Evolutionary conservation across 2,888 invertebrate species (phyloP).

Genomic region (Tetanocera ferruginea): DNA sequence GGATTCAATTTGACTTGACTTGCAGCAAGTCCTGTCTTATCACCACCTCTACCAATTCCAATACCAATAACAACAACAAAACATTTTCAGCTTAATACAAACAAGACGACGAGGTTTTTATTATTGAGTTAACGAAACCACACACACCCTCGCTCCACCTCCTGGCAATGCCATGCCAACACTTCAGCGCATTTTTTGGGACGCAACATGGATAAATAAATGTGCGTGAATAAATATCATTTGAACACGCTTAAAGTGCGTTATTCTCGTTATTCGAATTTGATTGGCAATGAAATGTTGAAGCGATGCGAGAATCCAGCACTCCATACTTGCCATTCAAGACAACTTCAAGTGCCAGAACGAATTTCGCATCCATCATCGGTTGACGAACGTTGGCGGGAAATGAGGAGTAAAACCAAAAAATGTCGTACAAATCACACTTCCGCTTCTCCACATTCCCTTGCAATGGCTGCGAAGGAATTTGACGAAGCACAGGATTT

Average conservation of each 20-base stretch:
- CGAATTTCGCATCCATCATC: conserved; percentile 7
- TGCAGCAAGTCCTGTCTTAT: neutral
- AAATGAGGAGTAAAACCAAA: neutral
- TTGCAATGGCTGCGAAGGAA: neutral
- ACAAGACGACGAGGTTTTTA: conserved; percentile 26
- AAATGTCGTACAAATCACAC: conserved; percentile 26
- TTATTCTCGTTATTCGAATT: conserved; percentile 1
- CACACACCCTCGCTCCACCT: neutral
- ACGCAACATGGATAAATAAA: conserved; percentile 8
- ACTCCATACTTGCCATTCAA: neutral
- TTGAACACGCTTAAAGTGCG: conserved; percentile 24
- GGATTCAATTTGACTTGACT: conserved; percentile 10
- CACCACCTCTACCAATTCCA: neutral
- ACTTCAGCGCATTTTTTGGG: neutral
- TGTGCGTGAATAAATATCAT: conserved; percentile 30
- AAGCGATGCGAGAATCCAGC: neutral
- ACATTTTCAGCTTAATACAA: neutral
- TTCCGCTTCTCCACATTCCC: neutral
- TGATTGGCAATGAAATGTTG: conserved; percentile 17
- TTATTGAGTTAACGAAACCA: conserved; percentile 21
- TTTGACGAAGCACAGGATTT: neutral
- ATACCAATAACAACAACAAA: neutral
- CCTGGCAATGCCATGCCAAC: neutral
- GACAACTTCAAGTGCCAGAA: conserved; percentile 24
- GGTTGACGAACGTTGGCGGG: neutral